phyloP scores from a whole-genome alignment of 2,797 vertebrate species.

The Microctenopoma steveboyesi region DNA sequence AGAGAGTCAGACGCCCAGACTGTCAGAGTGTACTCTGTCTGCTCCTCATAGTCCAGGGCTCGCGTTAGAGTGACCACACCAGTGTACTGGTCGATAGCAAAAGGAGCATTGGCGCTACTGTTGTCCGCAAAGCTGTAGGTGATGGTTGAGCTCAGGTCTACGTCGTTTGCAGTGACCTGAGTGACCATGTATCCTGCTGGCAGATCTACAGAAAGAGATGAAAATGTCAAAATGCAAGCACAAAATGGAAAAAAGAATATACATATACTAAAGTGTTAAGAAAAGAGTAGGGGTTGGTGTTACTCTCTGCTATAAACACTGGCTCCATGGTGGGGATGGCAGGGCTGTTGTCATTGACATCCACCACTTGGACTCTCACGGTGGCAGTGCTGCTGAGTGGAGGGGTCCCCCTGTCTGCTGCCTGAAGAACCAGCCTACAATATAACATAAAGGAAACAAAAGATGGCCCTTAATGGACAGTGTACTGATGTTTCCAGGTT shows the following conservation, averaged over 20 bases:
- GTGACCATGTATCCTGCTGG: conserved; percentile 86
- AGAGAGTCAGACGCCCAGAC: conserved; percentile 88
- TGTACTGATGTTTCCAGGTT: neutral
- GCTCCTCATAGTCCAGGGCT: conserved; percentile 89
- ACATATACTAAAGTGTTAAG: neutral
- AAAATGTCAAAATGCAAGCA: neutral
- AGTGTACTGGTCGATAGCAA: conserved; percentile 85
- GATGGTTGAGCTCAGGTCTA: conserved; percentile 86
- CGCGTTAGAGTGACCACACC: conserved; percentile 84
- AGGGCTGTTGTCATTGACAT: conserved; percentile 93
- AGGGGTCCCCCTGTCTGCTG: conserved; percentile 89
- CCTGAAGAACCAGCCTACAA: conserved; percentile 89
- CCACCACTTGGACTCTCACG: conserved; percentile 88
- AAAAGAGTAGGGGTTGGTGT: conserved; percentile 56
- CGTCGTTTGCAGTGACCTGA: conserved; percentile 86
- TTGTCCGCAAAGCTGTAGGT: conserved; percentile 86
- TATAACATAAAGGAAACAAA: neutral
- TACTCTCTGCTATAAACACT: conserved; percentile 89
- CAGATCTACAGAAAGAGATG: conserved; percentile 81
- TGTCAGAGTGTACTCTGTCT: conserved; percentile 75
- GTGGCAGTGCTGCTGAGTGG: conserved; percentile 83
- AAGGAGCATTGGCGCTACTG: conserved; percentile 78
- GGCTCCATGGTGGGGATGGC: conserved; percentile 82
- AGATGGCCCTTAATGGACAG: neutral
- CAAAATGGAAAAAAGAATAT: neutral